Conservation (phyloP, 1,140 invertebrate species). For the Gonioctena quinquepunctata region DNA sequence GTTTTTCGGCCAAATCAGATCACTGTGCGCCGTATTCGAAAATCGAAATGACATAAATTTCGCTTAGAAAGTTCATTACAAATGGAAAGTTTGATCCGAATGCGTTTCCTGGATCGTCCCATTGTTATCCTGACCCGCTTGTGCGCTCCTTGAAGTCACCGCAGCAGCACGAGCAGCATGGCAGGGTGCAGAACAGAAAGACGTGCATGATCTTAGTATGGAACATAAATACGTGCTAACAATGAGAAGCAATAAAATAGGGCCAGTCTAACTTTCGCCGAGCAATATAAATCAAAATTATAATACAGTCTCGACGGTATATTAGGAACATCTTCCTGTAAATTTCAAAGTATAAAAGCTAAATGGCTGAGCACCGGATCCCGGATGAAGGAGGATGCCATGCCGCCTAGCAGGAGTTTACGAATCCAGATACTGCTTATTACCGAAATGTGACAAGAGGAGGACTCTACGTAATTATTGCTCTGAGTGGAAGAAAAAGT, state of each 20-base stretch:
- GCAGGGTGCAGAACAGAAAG: neutral
- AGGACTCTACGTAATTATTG: slow-evolving; percentile 3
- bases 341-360: slow-evolving; percentile 21
- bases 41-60: no score
- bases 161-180: neutral
- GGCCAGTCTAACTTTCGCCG: slow-evolving; percentile 9
- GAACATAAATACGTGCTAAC: slow-evolving; percentile 11
- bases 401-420: slow-evolving; percentile 18
- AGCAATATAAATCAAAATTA: slow-evolving; percentile 13
- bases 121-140: neutral
- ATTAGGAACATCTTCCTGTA: slow-evolving; percentile 17
- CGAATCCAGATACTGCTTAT: slow-evolving; percentile 15
- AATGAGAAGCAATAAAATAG: slow-evolving; percentile 12
- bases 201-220: neutral
- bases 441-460: slow-evolving; percentile 10
- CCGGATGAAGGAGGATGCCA: neutral
- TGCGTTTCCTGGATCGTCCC: neutral
- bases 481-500: slow-evolving; percentile 10
- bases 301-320: slow-evolving; percentile 19
- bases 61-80: no score
- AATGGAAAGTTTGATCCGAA: no score
- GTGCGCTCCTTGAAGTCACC: neutral
- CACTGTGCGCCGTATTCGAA: no score
- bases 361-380: slow-evolving; percentile 16
- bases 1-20: no score